Percentiles rank a stretch among this genome's conserved stretches.
Conservation (phyloP, 2,888 invertebrate species). For the Balanococcus diminutus region DNA sequence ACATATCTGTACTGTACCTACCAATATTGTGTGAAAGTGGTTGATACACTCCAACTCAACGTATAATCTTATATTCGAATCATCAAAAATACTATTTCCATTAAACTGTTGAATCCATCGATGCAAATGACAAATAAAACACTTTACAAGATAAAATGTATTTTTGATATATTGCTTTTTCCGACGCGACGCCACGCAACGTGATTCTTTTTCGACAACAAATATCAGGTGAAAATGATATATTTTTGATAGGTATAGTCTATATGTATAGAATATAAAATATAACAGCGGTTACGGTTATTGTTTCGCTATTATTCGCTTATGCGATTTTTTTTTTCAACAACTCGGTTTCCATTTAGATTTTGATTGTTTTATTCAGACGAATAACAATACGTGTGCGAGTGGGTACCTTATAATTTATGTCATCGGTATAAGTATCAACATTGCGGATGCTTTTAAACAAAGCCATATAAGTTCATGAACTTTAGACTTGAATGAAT, state of each 20-base stretch:
- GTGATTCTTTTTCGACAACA: neutral
- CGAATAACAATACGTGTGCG: neutral
- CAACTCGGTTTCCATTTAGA: neutral
- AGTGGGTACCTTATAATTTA: neutral
- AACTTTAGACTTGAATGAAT: neutral
- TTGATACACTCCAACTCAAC: neutral
- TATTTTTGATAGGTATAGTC: neutral
- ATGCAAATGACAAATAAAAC: conserved; percentile 25
- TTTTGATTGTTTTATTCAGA: neutral
- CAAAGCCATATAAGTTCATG: neutral
- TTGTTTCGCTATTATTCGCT: neutral
- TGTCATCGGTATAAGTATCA: neutral
- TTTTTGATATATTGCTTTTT: conserved; percentile 25
- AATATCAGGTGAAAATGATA: neutral
- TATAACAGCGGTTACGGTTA: neutral
- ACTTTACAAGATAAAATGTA: conserved; percentile 3
- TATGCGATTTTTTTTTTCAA: neutral
- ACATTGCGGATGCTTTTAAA: neutral
- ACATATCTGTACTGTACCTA: neutral
- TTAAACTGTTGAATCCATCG: neutral
- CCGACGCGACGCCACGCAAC: neutral
- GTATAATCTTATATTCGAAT: neutral
- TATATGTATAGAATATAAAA: neutral
- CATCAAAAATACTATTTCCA: conserved; percentile 21
- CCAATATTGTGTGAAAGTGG: neutral